phyloP scores from a whole-genome alignment of 2,797 vertebrate genomes.

The Lutjanus argentimaculatus region DNA sequence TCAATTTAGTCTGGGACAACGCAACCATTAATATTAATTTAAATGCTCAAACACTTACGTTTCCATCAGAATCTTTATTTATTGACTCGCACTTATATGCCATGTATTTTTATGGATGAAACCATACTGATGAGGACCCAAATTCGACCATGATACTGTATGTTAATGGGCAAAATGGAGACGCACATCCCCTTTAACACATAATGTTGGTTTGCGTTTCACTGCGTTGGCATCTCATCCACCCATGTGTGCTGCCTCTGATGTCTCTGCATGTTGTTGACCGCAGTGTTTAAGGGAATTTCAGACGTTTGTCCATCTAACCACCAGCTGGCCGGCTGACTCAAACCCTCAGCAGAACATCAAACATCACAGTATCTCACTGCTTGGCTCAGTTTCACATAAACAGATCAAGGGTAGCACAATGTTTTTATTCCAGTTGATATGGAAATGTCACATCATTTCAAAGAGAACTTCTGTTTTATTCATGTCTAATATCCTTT shows the following conservation, averaged over 20 bases:
- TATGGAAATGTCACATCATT: constrained; percentile 76
- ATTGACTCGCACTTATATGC: too few relatives aligned
- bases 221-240: constrained; percentile 13
- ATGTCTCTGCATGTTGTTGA: constrained; percentile 34
- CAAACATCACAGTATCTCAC: constrained; percentile 64
- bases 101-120: neutral
- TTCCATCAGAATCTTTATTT: neutral
- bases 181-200: too few relatives aligned
- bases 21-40: neutral
- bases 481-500: constrained; percentile 66
- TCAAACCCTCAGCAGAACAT: constrained; percentile 64
- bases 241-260: constrained; percentile 14
- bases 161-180: neutral
- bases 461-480: constrained; percentile 73
- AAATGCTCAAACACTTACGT: neutral
- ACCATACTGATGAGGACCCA: neutral
- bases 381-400: constrained; percentile 69
- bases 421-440: constrained; percentile 73
- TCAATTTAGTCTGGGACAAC: too few relatives aligned
- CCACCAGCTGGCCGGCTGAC: constrained; percentile 53
- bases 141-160: neutral
- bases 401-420: constrained; percentile 67
- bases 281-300: constrained; percentile 38
- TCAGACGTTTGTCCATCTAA: constrained; percentile 61
- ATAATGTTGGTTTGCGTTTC: neutral